Conservation (phyloP, 1,140 invertebrate genomes). For the Apis mellifera region Amel_HAv3.1 CM009932.2:9130001-9130500, state of each 20-base stretch:
- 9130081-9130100: not conserved
- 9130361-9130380: conserved; percentile 38
- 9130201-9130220: conserved; percentile 36
- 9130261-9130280: conserved; percentile 64
- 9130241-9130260: conserved; percentile 57
- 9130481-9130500: not conserved
- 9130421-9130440: conserved; percentile 16
- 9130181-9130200: conserved; percentile 34
- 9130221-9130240: conserved; percentile 48
- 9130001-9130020: not conserved
- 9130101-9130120: not conserved
- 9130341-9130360: conserved; percentile 39
- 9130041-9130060: conserved; percentile 1
- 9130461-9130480: conserved; percentile 5
- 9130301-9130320: conserved; percentile 54
- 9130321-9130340: conserved; percentile 43
- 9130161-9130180: not conserved
- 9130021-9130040: not conserved
- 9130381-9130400: not conserved
- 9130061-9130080: not conserved
- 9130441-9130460: not conserved
- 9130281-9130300: conserved; percentile 48
- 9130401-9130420: not conserved
- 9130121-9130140: not conserved
- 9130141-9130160: conserved; percentile 25